These are phyloP conservation scores for Spongilla lacustris DNA, from an alignment of 37 sponge, comb jelly and placozoan genomes.

Conservation along the genomic window DNA sequence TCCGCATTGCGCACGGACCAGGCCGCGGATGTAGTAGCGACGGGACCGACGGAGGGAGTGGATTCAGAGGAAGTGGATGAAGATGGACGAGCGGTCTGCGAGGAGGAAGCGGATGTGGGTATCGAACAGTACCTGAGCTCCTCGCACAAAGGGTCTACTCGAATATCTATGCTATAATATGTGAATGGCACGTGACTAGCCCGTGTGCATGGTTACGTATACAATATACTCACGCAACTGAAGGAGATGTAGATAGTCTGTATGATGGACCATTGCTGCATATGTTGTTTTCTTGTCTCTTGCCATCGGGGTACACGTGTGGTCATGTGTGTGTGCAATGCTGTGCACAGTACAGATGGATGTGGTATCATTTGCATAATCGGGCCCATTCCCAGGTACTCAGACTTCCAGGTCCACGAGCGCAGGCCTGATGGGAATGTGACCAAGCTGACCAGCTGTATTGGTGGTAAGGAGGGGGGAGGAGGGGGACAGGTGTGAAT, in stretches of 20 bases:
- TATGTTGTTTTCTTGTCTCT: too few relatives aligned
- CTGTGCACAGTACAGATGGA: too few relatives aligned
- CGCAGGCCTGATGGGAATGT: conserved; percentile 34
- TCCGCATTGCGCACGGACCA: too few relatives aligned
- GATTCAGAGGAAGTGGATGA: not conserved
- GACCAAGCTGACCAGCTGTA: conserved; percentile 38
- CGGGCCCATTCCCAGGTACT: conserved; percentile 43
- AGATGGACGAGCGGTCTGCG: not conserved
- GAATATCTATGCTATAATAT: conserved; percentile 65
- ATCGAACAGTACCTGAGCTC: conserved; percentile 71
- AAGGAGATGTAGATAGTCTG: too few relatives aligned
- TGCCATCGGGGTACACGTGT: too few relatives aligned
- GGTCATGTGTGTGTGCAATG: too few relatives aligned
- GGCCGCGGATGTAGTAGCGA: not conserved
- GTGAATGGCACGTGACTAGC: not conserved
- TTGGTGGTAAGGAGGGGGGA: not conserved
- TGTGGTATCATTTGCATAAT: not conserved
- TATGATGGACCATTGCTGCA: too few relatives aligned
- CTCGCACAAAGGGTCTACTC: conserved; percentile 38
- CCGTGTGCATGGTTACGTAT: too few relatives aligned
- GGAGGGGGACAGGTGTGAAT: not conserved
- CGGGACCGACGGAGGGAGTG: not conserved
- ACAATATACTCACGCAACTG: too few relatives aligned
- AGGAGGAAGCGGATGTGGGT: conserved; percentile 67
- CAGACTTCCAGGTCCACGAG: conserved; percentile 85